Evolutionary conservation across 2,888 invertebrate genomes (phyloP).

Genomic region (Acleris laterana): DNA sequence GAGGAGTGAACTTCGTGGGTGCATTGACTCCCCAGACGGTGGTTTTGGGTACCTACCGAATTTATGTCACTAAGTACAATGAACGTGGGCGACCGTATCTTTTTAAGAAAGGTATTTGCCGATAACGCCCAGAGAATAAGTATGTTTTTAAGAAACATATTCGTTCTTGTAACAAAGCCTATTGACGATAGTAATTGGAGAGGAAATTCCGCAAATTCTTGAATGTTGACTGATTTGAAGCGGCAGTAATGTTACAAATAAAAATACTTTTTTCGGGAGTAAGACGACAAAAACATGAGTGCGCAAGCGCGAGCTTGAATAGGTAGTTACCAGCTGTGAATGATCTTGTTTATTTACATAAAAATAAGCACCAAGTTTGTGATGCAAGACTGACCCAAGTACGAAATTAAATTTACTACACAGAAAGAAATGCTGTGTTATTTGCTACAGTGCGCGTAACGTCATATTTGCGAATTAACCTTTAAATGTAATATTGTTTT

Average conservation of each 20-base stretch:
- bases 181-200: too few relatives aligned
- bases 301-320: slow-evolving; percentile 12
- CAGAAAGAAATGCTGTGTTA: background rate
- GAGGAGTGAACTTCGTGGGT: slow-evolving; percentile 73
- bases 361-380: slow-evolving; percentile 50
- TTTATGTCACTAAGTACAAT: slow-evolving; percentile 48
- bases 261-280: background rate
- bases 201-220: background rate
- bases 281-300: slow-evolving; percentile 1
- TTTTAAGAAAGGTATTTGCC: background rate
- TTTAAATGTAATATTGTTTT: too few relatives aligned
- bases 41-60: slow-evolving; percentile 52
- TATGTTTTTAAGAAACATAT: background rate
- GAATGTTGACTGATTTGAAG: background rate
- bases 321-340: slow-evolving; percentile 33
- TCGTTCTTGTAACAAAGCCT: too few relatives aligned
- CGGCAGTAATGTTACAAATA: background rate
- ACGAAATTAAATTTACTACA: slow-evolving; percentile 33
- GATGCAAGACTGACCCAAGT: slow-evolving; percentile 52
- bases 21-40: slow-evolving; percentile 64
- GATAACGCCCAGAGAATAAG: background rate
- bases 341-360: slow-evolving; percentile 53
- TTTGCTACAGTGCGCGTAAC: too few relatives aligned
- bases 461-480: too few relatives aligned
- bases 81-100: slow-evolving; percentile 1